Percentiles rank a stretch among this genome's conserved stretches.
Evolutionary conservation across 2,113 vertebrate species (phyloP).

Genomic region (Alouatta palliata): DNA sequence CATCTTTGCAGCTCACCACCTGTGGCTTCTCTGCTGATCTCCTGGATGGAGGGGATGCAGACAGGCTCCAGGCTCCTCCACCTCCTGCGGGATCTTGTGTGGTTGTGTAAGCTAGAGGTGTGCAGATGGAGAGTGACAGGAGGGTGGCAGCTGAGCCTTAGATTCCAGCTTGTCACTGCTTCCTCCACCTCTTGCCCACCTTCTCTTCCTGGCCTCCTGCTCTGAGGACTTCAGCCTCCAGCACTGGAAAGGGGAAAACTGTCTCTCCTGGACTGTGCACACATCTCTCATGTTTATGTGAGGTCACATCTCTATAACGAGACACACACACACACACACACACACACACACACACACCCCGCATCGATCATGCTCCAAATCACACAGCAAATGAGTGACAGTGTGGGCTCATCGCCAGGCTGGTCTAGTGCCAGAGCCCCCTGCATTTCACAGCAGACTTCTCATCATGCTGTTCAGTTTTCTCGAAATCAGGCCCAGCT

Average conservation of each 20-base stretch:
- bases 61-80: accelerated
- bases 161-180: not conserved
- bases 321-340: not conserved
- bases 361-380: not conserved
- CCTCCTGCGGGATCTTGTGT: accelerated
- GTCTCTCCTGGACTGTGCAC: not conserved
- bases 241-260: not conserved
- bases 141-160: not conserved
- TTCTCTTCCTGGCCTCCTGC: not conserved
- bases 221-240: not conserved
- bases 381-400: accelerated
- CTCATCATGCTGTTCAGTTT: not conserved
- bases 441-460: not conserved
- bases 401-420: not conserved
- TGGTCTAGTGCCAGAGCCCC: not conserved
- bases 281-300: accelerated
- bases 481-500: not conserved
- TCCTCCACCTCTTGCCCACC: not conserved
- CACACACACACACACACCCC: not conserved
- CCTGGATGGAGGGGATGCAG: not conserved
- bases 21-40: not conserved
- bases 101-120: not conserved
- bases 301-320: not conserved
- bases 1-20: not conserved
- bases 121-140: not conserved